Base-by-base conservation (phyloP, 2,113 vertebrate species). In the Myrmecophaga tridactyla region DNA sequence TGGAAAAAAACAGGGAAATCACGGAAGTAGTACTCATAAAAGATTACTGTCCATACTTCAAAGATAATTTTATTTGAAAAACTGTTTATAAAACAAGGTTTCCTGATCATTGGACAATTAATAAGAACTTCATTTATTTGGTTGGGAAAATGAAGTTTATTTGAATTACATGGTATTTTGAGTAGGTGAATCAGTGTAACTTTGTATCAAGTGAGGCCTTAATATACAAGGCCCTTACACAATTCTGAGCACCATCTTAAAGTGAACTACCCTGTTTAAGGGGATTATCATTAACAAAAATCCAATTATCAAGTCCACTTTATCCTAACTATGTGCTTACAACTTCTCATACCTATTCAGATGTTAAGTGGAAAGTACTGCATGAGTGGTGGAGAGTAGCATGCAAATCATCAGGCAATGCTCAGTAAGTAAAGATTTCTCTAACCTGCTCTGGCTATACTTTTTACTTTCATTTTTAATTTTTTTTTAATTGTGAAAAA, bases 31-130 rank as follows among this genome's bases (percentile, higher is more conserved):
- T 36, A 73, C n/a, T 14, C 56, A 83, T 29, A 29, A 63, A 72
- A 82, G 20, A 70, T 34, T 53, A 73, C 41, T n/a, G 86, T 69
- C n/a, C 46, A 36, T 73, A 78, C 17, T 85, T 89, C 56, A 85
- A 65, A 92, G 72, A 73, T n/a, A n/a, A 81, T 67, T 96, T 85
- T 86, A 63, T 90, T 46, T 77, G 21, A 58, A 96, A 89, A 92
- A 96, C 23, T 31, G n/a, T 31, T 60, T 81, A 51, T 80, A 53
- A 96, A 89, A 85, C 43, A 92, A 92, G 58, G 53, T 73, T 48
- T 48, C 21, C 34, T 82, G 41, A 53, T 72, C 65, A 82, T 48
- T 20, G 29, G 29, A 39, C 14, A 70, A 20, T 41, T 34, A 90
- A 78, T 86, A 70, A 94, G 34, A 94, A 60, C 17, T 76, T 95